Evolutionary conservation across 2,797 vertebrate species (phyloP), one percentile per base, ranked within the genome.

Genomic region (Sphaeramia orbicularis): DNA sequence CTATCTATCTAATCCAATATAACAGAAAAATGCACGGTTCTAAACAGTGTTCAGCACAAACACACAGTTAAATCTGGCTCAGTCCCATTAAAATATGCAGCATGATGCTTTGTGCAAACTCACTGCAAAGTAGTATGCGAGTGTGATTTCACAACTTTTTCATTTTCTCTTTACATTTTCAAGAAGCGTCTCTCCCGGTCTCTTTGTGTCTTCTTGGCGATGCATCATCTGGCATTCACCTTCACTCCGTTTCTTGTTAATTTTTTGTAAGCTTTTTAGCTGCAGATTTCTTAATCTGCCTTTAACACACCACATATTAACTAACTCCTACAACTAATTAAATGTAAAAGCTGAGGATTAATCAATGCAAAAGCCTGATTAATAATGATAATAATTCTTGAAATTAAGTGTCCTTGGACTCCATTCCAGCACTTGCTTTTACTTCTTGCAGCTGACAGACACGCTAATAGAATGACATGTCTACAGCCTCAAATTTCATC

Each of bases 41-140:
- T 15, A 48, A 49, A 61, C 15, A 55, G 53, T 14, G 6, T 32
- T 50, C 30, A 49, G 18, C 32, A 12, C 16, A 43, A 38, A 65
- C 27, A 45, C 38, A 11, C 13, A 3, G 27, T 4, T 54, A 72
- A 54, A 21, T 19, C 21, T 44, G 43, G 24, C 36, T 78, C 47
- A 58, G 4, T 55, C 16, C 38, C 36, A 69, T 36, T 65, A 57
- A 71, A 76, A 62, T 66, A 62, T 77, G 40, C 45, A 65, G 55
- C 52, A 55, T 60, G 59, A 81, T 60, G 70, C 24, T 37, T 67
- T 40, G 49, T 68, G 45, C 70, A 59, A 56, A 50, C 9, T 36
- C 47, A 18, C 35, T 45, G 45, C 44, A 61, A 54, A 75, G 32
- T 15, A 6, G 4, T 30, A 4, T 24, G 16, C 24, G 19, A 59